Percentiles rank a stretch among this genome's conserved stretches.
phyloP scores from a whole-genome alignment of 2,113 vertebrate genomes.

The Cyphomyrus discorhynchus region DNA sequence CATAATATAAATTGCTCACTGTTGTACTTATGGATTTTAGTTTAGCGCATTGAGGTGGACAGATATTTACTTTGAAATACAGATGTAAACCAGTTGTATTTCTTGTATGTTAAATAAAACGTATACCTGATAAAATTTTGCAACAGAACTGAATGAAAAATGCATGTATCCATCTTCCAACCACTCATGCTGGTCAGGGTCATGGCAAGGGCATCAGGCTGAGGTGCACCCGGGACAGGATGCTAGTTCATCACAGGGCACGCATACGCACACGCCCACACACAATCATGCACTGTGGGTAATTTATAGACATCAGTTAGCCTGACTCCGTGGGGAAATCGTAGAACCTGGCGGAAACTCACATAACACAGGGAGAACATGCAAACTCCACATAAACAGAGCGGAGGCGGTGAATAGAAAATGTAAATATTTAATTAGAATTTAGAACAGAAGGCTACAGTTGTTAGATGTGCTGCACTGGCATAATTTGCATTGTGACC shows the following conservation, averaged over 20 bases:
- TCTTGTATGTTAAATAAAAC: background rate
- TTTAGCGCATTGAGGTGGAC: background rate
- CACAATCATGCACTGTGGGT: background rate
- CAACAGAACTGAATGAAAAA: background rate
- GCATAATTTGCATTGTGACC: slow-evolving; percentile 2
- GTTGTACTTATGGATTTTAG: background rate
- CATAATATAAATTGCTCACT: background rate
- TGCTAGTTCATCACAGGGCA: background rate
- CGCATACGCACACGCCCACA: background rate
- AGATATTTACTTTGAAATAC: background rate
- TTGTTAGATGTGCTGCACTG: background rate
- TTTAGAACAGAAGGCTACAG: background rate
- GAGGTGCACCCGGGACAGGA: background rate
- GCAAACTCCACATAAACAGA: background rate
- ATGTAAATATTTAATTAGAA: slow-evolving; percentile 28
- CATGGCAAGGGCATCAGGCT: background rate
- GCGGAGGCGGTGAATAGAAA: background rate
- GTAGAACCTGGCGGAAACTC: background rate
- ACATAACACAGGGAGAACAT: background rate
- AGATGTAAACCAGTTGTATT: background rate
- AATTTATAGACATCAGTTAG: background rate
- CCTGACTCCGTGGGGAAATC: background rate
- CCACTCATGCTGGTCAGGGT: background rate
- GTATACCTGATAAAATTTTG: background rate
- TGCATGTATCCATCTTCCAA: background rate